These are phyloP conservation scores for Drosophila dunni DNA, from an alignment of 1,140 invertebrate genomes.

Conservation along the genomic window DNA sequence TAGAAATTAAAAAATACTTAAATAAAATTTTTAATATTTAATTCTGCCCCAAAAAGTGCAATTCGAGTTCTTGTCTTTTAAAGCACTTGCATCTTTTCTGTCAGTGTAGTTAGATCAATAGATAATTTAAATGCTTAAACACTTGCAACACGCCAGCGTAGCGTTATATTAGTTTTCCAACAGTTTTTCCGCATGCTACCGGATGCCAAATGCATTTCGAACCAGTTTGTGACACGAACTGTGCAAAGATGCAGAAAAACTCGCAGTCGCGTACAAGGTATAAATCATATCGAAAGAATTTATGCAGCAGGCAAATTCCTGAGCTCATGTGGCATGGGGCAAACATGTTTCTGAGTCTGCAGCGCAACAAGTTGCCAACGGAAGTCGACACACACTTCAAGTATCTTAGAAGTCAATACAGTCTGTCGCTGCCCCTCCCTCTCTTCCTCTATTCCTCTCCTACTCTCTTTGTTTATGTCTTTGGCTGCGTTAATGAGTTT, in stretches of 20 bases:
- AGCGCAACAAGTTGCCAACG: constrained; percentile 62
- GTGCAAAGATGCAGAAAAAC: background rate
- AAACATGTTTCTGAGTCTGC: constrained; percentile 54
- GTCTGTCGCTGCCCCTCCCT: background rate
- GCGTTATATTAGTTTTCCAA: constrained; percentile 38
- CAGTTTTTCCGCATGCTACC: constrained; percentile 33
- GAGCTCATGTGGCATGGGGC: constrained; percentile 14
- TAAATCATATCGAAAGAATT: constrained; percentile 75
- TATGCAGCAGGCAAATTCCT: constrained; percentile 73
- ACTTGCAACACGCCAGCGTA: constrained; percentile 41
- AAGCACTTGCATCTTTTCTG: background rate
- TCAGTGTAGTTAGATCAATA: constrained; percentile 11
- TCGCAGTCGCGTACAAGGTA: constrained; percentile 14
- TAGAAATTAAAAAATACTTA: no score
- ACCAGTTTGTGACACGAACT: constrained; percentile 60
- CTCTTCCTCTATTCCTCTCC: background rate
- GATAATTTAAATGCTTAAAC: constrained; percentile 42
- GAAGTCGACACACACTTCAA: constrained; percentile 44
- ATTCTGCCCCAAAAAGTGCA: no score
- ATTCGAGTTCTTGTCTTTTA: no score
- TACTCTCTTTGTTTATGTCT: background rate
- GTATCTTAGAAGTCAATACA: constrained; percentile 17
- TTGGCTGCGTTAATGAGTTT: constrained; percentile 44
- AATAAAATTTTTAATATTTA: no score
- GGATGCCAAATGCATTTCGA: constrained; percentile 64